Evolutionary conservation across 2,888 invertebrate genomes (phyloP).

Genomic region (Tipula confusa): DNA sequence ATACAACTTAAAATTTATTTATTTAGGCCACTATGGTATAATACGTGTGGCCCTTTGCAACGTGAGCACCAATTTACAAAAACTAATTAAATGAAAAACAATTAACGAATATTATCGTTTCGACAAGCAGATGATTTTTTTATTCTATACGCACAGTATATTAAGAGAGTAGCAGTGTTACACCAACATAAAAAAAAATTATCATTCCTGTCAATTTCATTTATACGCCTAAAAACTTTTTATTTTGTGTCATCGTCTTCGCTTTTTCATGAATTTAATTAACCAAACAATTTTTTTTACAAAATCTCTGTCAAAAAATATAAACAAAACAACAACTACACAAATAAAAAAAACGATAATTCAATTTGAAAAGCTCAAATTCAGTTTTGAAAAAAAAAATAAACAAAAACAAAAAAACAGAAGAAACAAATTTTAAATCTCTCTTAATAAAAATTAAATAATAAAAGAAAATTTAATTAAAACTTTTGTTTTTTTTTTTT

Average conservation of each 20-base stretch:
- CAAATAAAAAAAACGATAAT: not conserved
- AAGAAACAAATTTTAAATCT: not conserved
- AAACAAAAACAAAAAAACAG: not conserved
- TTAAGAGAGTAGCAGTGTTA: not conserved
- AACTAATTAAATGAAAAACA: no score
- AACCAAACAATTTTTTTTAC: not conserved
- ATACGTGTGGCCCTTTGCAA: not conserved
- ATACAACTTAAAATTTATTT: not conserved
- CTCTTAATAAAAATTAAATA: not conserved
- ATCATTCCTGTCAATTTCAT: not conserved
- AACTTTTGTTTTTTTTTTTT: not conserved
- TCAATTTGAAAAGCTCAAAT: not conserved
- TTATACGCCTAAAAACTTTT: not conserved
- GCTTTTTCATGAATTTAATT: not conserved
- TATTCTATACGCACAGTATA: not conserved
- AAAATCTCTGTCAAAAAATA: not conserved
- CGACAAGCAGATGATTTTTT: not conserved
- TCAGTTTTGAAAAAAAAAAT: not conserved
- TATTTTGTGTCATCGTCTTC: not conserved
- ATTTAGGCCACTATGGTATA: not conserved
- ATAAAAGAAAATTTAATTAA: conserved; percentile 12
- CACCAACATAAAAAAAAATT: not conserved
- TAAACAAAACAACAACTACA: not conserved
- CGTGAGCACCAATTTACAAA: not conserved
- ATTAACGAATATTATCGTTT: not conserved